Evolutionary conservation across 2,797 vertebrate species (phyloP).

Genomic region (Bufotes viridis): DNA sequence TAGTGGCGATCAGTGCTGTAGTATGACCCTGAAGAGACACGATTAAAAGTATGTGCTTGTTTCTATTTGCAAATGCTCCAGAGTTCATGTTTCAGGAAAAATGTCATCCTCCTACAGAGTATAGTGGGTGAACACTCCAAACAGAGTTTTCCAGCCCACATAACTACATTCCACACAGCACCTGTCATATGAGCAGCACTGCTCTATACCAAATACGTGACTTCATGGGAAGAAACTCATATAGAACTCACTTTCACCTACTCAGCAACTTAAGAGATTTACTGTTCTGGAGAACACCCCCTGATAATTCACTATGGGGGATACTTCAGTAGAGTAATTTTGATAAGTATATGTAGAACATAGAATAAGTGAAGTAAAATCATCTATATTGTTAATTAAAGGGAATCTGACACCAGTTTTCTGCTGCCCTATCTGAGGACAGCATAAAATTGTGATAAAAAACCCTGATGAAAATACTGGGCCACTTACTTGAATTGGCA

Average conservation of each 20-base stretch:
- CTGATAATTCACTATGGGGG: neutral
- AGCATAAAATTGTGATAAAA: too few relatives aligned
- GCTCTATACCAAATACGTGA: slow-evolving; percentile 29
- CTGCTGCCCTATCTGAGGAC: too few relatives aligned
- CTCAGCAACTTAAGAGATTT: slow-evolving; percentile 45
- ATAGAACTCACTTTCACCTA: slow-evolving; percentile 34
- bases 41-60: slow-evolving; percentile 45
- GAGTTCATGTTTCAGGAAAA: slow-evolving; percentile 61
- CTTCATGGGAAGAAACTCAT: slow-evolving; percentile 25
- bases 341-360: neutral
- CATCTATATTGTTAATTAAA: neutral
- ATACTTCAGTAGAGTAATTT: slow-evolving; percentile 30
- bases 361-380: neutral
- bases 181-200: slow-evolving; percentile 42
- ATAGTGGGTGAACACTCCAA: slow-evolving; percentile 47
- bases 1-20: neutral
- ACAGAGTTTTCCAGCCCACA: slow-evolving; percentile 64
- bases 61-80: slow-evolving; percentile 48
- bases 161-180: slow-evolving; percentile 64
- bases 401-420: too few relatives aligned
- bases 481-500: too few relatives aligned
- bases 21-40: slow-evolving; percentile 4
- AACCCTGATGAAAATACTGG: too few relatives aligned
- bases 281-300: slow-evolving; percentile 46
- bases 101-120: slow-evolving; percentile 49